Conservation (phyloP, 2,888 invertebrate genomes). For the Pandemis corylana region DNA sequence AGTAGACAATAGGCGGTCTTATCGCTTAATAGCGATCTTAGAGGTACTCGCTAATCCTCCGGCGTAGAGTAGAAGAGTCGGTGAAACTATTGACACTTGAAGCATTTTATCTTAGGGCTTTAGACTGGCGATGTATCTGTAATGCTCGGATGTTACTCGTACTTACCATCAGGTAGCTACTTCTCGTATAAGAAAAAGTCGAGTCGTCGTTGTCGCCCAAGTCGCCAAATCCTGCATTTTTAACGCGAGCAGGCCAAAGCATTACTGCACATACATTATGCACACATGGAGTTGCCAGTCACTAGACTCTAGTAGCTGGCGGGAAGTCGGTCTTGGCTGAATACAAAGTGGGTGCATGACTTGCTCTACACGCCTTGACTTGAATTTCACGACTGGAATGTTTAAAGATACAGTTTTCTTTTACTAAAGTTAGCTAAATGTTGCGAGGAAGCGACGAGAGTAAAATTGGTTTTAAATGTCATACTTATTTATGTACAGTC, state of each 20-base stretch:
- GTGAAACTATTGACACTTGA: no score
- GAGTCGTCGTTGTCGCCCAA: constrained; percentile 9
- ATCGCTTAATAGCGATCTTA: no score
- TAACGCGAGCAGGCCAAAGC: constrained; percentile 34
- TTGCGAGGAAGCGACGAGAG: not conserved
- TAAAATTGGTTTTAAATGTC: not conserved
- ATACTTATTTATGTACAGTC: not conserved
- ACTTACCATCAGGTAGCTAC: no score
- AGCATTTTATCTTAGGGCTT: no score
- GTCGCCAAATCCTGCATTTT: constrained; percentile 31
- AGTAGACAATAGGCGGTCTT: no score
- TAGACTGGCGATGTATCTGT: no score
- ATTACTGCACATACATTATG: constrained; percentile 41
- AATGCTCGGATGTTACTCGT: no score
- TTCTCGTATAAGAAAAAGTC: not conserved
- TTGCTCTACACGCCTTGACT: constrained; percentile 35
- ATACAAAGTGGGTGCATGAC: constrained; percentile 41
- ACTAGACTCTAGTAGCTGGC: constrained; percentile 39
- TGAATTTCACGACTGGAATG: constrained; percentile 20
- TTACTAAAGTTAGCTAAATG: not conserved
- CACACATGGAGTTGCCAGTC: constrained; percentile 41
- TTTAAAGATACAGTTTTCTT: not conserved
- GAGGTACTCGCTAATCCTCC: no score
- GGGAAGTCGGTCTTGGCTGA: constrained; percentile 27
- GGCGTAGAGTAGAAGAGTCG: no score